Percentiles rank a stretch among this genome's conserved stretches.
These are phyloP conservation scores for Orbicella faveolata DNA, from an alignment of 64 coral and sea anemone species.

Conservation along the genomic window DNA sequence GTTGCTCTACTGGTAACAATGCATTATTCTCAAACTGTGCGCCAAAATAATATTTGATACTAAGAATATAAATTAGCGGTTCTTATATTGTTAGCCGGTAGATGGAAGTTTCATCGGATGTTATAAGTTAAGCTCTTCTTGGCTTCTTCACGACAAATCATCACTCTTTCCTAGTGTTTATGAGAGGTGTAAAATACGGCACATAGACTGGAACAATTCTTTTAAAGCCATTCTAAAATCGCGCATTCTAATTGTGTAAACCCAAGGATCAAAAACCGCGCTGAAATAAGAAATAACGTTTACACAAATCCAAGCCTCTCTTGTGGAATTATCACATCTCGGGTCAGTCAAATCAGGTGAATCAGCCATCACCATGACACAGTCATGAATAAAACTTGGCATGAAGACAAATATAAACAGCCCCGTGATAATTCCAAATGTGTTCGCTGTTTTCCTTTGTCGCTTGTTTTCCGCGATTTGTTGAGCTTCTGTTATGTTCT, in stretches of 20 bases:
- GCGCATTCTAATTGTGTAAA: neutral
- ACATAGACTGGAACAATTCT: neutral
- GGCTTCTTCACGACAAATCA: neutral
- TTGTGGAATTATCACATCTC: neutral
- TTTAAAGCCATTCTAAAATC: neutral
- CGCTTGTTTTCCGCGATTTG: slow-evolving; percentile 5
- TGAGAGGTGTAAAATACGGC: too few species aligned
- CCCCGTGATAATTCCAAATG: neutral
- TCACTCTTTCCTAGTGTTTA: too few species aligned
- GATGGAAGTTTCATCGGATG: too few species aligned
- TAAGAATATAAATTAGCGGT: too few species aligned
- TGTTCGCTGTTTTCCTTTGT: neutral
- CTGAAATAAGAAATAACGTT: neutral
- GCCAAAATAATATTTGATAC: too few species aligned
- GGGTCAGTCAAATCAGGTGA: too few species aligned
- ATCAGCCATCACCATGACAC: neutral
- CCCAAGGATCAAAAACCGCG: slow-evolving; percentile 1
- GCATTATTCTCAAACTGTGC: too few species aligned
- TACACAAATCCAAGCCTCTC: neutral
- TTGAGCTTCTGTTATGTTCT: slow-evolving; percentile 3
- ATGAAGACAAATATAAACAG: neutral
- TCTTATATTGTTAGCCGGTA: too few species aligned
- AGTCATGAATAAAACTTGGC: neutral
- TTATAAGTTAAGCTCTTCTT: too few species aligned
- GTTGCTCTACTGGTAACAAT: too few species aligned